Percentiles rank a stretch among this genome's conserved stretches.
Evolutionary conservation across 2,888 invertebrate genomes (phyloP).

Genomic region (Pristionchus japonicus): DNA sequence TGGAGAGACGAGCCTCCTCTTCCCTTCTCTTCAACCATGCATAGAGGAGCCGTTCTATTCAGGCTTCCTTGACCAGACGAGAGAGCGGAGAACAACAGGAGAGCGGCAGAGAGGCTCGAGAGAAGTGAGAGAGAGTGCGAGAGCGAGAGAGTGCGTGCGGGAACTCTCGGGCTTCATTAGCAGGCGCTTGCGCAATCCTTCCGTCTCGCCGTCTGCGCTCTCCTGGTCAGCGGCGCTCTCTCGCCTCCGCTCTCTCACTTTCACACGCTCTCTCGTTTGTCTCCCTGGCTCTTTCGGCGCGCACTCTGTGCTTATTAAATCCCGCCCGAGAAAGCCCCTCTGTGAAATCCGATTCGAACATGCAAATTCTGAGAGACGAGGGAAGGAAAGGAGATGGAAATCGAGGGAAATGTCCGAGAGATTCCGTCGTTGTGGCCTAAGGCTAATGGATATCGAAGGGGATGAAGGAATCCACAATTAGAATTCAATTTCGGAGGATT

Average conservation of each 20-base stretch:
- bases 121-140: neutral
- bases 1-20: too few species aligned
- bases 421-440: too few species aligned
- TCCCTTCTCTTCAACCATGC: neutral
- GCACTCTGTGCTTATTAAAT: conserved; percentile 29
- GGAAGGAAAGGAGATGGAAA: neutral
- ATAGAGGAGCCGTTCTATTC: conserved; percentile 29
- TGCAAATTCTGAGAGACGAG: conserved; percentile 17
- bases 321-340: neutral
- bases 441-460: too few species aligned
- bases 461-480: neutral
- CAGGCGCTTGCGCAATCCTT: conserved; percentile 21
- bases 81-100: neutral
- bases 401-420: neutral
- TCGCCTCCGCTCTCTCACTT: neutral
- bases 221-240: neutral
- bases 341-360: conserved; percentile 38
- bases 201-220: neutral
- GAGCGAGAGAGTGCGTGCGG: conserved; percentile 11
- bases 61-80: neutral
- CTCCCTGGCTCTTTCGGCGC: neutral
- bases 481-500: neutral
- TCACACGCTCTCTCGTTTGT: neutral
- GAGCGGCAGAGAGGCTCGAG: neutral
- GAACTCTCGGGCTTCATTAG: conserved; percentile 2